Evolutionary conservation across 2,888 invertebrate species (phyloP), one percentile per base, ranked within the genome.

Genomic region (Achlya flavicornis): DNA sequence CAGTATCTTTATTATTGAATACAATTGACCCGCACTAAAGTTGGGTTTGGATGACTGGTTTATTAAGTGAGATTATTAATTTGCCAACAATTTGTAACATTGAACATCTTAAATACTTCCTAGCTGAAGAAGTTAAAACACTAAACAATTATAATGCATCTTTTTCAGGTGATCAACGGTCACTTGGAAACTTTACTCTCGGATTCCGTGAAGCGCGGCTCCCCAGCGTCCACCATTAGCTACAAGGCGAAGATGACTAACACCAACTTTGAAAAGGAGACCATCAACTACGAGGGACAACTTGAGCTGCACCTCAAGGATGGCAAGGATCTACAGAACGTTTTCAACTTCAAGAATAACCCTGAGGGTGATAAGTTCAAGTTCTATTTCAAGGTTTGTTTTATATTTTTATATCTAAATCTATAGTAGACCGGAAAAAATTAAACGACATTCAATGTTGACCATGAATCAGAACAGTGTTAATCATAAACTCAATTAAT

Each of bases 191-290:
- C 87, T 0, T 33, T 83, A 0, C 67, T 93, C 11, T 85, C 89
- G 0, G 93, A 93, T 64, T 85, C 91, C 0, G 71, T 81, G 3
- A 88, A 90, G 59, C 90, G 91, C 1, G 92, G 92, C 10, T 89
- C 81, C 0, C 72, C 81, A 0, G 87, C 85, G 0, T 92, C 93
- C 19, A 84, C 74, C 62, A 81, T 93, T 69, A 77, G 72, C 19
- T 90, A 91, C 79, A 88, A 87, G 60, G 85, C 76, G 7, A 41
- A 62, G 93, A 89, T 64, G n/a, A 61, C 69, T 14, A 83, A 91
- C 77, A 81, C 83, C 58, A 83, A 92, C 79, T 63, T 81, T 1
- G 87, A 90, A 0, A 87, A 88, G 63, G 65, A 78, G 0, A 64
- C 70, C n/a, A 66, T 88, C 32, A 84, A 91, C 64, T 83, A 89